Evolutionary conservation across 1,140 invertebrate species (phyloP).

Genomic region (Drosophila ercepeae): DNA sequence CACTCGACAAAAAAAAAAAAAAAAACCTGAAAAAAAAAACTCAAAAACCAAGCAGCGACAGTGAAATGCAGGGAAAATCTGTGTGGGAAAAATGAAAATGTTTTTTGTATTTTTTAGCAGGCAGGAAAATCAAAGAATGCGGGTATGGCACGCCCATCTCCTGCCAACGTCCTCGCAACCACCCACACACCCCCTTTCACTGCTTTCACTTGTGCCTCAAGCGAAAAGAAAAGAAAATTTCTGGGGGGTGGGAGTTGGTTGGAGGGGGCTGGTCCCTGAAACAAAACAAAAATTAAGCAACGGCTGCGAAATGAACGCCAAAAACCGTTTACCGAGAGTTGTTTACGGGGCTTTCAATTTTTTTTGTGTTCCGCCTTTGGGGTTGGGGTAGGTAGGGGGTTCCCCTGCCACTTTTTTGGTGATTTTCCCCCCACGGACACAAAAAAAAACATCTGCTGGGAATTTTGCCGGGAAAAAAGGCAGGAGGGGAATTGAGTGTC

Average conservation of each 20-base stretch:
- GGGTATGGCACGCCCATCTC: conserved; percentile 31
- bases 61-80: conserved; percentile 73
- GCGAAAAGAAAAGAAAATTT: conserved; percentile 37
- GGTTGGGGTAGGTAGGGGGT: too few relatives aligned
- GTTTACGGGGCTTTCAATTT: conserved; percentile 68
- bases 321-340: conserved; percentile 77
- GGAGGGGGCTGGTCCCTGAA: not conserved
- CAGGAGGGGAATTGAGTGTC: conserved; percentile 2
- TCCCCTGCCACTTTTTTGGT: too few relatives aligned
- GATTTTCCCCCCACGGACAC: not conserved
- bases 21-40: conserved; percentile 28
- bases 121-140: conserved; percentile 57
- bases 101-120: conserved; percentile 22
- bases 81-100: conserved; percentile 46
- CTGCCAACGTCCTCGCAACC: not conserved
- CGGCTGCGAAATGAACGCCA: conserved; percentile 76
- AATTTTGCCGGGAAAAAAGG: conserved; percentile 9
- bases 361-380: too few relatives aligned
- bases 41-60: conserved; percentile 39
- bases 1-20: conserved; percentile 56
- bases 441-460: conserved; percentile 23
- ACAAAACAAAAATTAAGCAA: conserved; percentile 61
- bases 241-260: not conserved
- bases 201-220: conserved; percentile 72
- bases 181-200: not conserved